Evolutionary conservation across 1,140 invertebrate species (phyloP), one percentile per base, ranked within the genome.

Genomic region (Brachystomella parvula): DNA sequence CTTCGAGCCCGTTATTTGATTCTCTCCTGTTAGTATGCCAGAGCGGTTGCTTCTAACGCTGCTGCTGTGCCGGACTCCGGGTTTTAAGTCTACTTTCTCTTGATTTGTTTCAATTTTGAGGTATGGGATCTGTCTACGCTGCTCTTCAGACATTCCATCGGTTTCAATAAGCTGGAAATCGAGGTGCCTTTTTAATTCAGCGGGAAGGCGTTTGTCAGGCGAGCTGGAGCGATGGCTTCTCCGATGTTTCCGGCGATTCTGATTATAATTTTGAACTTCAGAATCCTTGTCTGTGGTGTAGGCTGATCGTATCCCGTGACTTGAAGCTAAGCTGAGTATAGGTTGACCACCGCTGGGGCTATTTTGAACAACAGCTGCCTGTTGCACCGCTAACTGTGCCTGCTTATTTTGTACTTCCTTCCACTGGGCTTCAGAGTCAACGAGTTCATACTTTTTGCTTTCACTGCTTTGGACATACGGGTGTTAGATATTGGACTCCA

Each of bases 151-250:
- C 87, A 96, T 89, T 39, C 89, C 90, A 24, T 85, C 83, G 0
- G 91, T 92, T 71, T 95, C 92, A 58, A 96, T 85, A 72, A 96
- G 80, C 75, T 89, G 86, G 79, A 93, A 95, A 76, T 95, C 89
- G 72, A 96, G 82, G 79, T 95, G 91, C 77, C 81, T 78, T 69
- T 80, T 80, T 3, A 92, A 76, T 78, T 92, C 89, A 71, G 82
- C 80, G 1, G 85, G 86, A 33, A 89, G 78, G 76, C 82, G 82
- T 60, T 82, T 80, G 76, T 86, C 59, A 24, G 64, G 47, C 26
- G 56, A 57, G 31, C 47, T 39, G 30, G 65, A 69, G 69, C 76
- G 57, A 67, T 73, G 86, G 85, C 75, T 87, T 87, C 75, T 83
- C 64, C 68, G 80, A 76, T 88, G 86, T 70, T 83, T 81, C 47